Evolutionary conservation across 2,797 vertebrate genomes (phyloP), one percentile per base, ranked within the genome.

Genomic region (Enteromius paludinosus): DNA sequence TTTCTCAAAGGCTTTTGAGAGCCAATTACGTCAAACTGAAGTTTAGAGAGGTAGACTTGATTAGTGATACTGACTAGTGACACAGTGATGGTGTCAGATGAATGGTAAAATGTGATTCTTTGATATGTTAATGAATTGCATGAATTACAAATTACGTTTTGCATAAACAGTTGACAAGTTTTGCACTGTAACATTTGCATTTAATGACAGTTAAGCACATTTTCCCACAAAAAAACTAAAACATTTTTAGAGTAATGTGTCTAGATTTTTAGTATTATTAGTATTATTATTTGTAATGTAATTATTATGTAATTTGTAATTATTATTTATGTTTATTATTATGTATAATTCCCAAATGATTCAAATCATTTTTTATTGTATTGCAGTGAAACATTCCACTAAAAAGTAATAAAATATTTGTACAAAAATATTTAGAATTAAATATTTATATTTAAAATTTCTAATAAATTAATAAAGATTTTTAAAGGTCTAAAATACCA

Each of bases 1-100:
- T n/a, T n/a, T n/a, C n/a, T n/a, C n/a, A n/a, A 71, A 88, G 75
- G 87, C 52, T 69, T 74, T 73, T 56, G 56, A 47, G 12, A 76
- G 28, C 9, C 56, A 47, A n/a, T 77, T 33, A 47, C 25, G 30
- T 45, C 3, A 30, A 62, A 47, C 28, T 33, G 17, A 72, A 72
- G 18, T 49, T 18, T 12, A 52, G 28, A 52, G 43, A 11, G 9
- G 11, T 30, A 33, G 45, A 20, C 70, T 20, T 1, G n/a, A n/a
- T n/a, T n/a, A 5, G 10, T n/a, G 25, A 30, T 52, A 4, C 17
- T 28, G 20, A n/a, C 18, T 54, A 54, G 20, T 33, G 45, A 28
- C n/a, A 33, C 2, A 33, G 17, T 12, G 17, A 71, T 71, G 69
- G 15, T 49, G 10, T 12, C 25, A 33, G 1, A 18, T 5, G 4